Evolutionary conservation across 2,797 vertebrate genomes (phyloP), one percentile per base, ranked within the genome.

Genomic region (Sternarchorhynchus goeldii): DNA sequence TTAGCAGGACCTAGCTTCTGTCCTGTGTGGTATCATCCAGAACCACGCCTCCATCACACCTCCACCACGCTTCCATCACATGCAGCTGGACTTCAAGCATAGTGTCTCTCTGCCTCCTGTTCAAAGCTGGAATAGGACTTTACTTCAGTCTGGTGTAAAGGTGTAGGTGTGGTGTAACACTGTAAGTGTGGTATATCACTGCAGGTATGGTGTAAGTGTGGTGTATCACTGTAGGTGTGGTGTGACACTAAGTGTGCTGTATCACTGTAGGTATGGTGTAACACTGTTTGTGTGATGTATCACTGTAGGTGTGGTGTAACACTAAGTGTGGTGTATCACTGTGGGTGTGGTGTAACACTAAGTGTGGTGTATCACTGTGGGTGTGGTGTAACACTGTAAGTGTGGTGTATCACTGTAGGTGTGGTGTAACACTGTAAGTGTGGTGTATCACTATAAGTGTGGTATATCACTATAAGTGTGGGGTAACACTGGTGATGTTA

Each of bases 51-150:
- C 25, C 25, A 25, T 25, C 25, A 65, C 65, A 64, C n/a, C n/a
- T n/a, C n/a, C n/a, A 25, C 25, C 25, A 25, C 25, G 25, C 25
- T 1, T 25, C 25, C 25, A 25, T 25, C 25, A 65, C 65, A 64
- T 55, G 73, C 80, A 75, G 73, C 69, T 78, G 41, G 73, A 76
- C 68, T 68, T 68, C 66, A 55, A 74, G 69, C 68, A 65, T 71
- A 75, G 56, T 2, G 59, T 66, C 74, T 69, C 79, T 62, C 76
- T 62, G 60, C 81, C 79, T 83, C 81, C 74, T 57, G 67, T 60
- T 70, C 65, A 57, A 69, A 76, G 73, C 62, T 66, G 73, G 75
- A 80, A 82, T 68, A 72, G 73, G 77, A 75, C 67, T 70, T 20
- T 78, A 76, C 25, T 25, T 25, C 25, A 25, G 25, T 25, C 25